Percentiles rank a stretch among this genome's conserved stretches.
phyloP scores from a whole-genome alignment of 2,113 vertebrate species.

The rabbit (Oryctolagus cuniculus) region DNA sequence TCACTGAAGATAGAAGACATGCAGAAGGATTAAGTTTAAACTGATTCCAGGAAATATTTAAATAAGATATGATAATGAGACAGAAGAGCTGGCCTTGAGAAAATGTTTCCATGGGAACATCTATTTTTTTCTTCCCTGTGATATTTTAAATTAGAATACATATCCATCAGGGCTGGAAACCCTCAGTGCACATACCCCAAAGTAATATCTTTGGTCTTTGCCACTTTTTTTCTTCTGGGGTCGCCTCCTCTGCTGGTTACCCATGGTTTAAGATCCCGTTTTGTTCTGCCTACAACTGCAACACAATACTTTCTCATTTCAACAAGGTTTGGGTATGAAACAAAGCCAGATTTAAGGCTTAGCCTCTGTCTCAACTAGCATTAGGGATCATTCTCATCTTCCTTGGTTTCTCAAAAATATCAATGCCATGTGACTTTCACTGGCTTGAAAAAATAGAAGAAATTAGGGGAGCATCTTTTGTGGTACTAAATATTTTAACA shows the following conservation, averaged over 20 bases:
- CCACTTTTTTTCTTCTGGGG: background rate
- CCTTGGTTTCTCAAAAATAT: background rate
- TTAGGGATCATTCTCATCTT: background rate
- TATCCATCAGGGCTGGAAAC: conserved; percentile 59
- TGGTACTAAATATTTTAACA: background rate
- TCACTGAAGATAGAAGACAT: conserved; percentile 32
- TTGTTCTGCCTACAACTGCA: background rate
- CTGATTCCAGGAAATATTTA: conserved; percentile 73
- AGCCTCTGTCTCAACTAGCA: background rate
- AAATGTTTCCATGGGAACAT: conserved; percentile 76
- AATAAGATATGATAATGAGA: conserved; percentile 77
- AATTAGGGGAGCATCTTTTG: background rate
- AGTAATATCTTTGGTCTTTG: background rate
- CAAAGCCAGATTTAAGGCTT: background rate
- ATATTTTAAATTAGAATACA: conserved; percentile 74
- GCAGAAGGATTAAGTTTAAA: conserved; percentile 50
- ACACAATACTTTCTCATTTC: background rate
- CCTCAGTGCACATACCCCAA: background rate
- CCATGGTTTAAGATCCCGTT: background rate
- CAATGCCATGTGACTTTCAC: background rate
- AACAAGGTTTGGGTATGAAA: background rate
- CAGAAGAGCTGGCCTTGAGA: conserved; percentile 62
- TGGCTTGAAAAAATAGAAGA: background rate
- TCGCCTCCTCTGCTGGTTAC: background rate
- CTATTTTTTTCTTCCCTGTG: conserved; percentile 70